phyloP scores from a whole-genome alignment of 2,797 vertebrate genomes.

The Leptoclinus maculatus region DNA sequence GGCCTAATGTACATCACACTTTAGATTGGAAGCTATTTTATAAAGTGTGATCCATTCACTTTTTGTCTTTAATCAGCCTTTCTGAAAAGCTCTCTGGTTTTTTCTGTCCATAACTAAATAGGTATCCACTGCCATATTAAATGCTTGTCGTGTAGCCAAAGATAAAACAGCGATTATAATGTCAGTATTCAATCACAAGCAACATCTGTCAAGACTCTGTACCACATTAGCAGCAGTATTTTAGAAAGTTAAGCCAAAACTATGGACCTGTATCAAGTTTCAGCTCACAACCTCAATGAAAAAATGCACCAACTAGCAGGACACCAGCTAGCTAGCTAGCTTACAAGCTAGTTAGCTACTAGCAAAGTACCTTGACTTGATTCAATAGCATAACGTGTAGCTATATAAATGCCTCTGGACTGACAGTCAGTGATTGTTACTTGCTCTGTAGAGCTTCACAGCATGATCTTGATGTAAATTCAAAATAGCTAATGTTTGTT shows the following conservation, averaged over 20 bases:
- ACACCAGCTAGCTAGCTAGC: not conserved
- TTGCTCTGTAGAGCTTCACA: not conserved
- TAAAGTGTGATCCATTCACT: not conserved
- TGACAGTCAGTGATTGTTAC: too few species aligned
- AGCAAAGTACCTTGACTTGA: not conserved
- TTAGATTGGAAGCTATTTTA: not conserved
- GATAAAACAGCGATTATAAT: not conserved
- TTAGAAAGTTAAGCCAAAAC: too few species aligned
- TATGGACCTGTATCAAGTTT: too few species aligned
- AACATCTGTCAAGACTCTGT: too few species aligned
- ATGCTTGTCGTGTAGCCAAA: not conserved
- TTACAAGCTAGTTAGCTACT: too few species aligned
- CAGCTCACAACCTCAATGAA: too few species aligned
- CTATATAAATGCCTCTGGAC: not conserved
- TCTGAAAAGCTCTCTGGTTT: not conserved
- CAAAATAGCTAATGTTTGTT: not conserved
- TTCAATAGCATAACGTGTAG: not conserved
- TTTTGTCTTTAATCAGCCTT: not conserved
- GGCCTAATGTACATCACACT: not conserved
- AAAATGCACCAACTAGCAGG: too few species aligned
- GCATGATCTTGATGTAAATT: not conserved
- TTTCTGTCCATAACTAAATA: not conserved
- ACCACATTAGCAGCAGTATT: too few species aligned
- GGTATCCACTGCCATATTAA: not conserved
- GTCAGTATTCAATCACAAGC: not conserved